Evolutionary conservation across 2,888 invertebrate genomes (phyloP).

Genomic region (Pseudanteris insignis): DNA sequence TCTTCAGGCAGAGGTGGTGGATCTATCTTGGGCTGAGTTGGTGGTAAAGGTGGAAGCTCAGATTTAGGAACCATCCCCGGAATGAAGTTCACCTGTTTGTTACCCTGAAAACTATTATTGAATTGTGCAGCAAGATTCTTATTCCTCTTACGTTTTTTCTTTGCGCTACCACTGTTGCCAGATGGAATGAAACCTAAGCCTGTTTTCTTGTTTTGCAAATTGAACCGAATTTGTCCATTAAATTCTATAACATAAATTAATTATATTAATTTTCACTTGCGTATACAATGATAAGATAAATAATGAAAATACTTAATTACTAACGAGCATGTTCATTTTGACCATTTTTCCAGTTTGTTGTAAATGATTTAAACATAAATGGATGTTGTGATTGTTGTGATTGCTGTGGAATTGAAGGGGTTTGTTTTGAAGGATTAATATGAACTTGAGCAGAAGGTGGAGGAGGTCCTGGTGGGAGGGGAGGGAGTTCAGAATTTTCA

Average conservation of each 20-base stretch:
- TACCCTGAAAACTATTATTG: slow-evolving; percentile 66
- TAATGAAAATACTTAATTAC: slow-evolving; percentile 44
- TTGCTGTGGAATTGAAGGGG: slow-evolving; percentile 59
- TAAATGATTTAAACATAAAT: slow-evolving; percentile 54
- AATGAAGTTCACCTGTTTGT: slow-evolving; percentile 18
- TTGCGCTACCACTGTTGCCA: slow-evolving; percentile 70
- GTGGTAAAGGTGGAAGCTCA: slow-evolving; percentile 68
- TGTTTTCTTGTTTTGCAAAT: slow-evolving; percentile 64
- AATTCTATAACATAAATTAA: slow-evolving; percentile 56
- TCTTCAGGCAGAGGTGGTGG: slow-evolving; percentile 69
- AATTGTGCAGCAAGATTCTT: slow-evolving; percentile 67
- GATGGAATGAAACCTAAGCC: slow-evolving; percentile 58
- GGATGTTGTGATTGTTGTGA: slow-evolving; percentile 44
- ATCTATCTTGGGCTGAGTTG: slow-evolving; percentile 66
- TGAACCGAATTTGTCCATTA: slow-evolving; percentile 61
- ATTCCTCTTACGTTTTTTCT: slow-evolving; percentile 82
- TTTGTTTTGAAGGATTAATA: slow-evolving; percentile 47
- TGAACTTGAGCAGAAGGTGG: slow-evolving; percentile 62
- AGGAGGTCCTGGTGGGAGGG: slow-evolving; percentile 71
- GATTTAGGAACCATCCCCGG: slow-evolving; percentile 53
- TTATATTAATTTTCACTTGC: slow-evolving; percentile 1
- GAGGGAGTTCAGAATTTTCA: slow-evolving; percentile 68
- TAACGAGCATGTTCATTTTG: slow-evolving; percentile 59
- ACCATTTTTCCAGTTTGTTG: slow-evolving; percentile 58
- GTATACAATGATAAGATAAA: not conserved